Evolutionary conservation across 1,140 invertebrate species (phyloP).

Genomic region (Yoshiicerus persimilis): DNA sequence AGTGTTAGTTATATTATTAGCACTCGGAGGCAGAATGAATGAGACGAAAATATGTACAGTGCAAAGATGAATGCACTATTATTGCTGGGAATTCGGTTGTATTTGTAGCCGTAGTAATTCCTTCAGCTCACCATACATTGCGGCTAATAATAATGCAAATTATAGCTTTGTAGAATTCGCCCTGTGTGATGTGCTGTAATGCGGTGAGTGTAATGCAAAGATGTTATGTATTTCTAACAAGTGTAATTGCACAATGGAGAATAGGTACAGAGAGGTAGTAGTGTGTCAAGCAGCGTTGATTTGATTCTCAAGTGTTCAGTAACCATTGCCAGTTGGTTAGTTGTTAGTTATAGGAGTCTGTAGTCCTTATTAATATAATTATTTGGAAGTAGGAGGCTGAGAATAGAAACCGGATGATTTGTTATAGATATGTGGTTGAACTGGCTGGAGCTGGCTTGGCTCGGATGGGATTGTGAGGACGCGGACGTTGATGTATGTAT

Average conservation of each 20-base stretch:
- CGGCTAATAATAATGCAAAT: neutral
- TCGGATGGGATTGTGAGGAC: too few species aligned
- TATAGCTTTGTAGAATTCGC: too few species aligned
- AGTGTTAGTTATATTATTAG: neutral
- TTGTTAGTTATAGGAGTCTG: too few species aligned
- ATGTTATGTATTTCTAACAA: neutral
- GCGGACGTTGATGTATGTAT: neutral
- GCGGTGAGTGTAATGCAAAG: neutral
- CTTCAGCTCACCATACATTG: neutral
- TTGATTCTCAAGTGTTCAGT: neutral
- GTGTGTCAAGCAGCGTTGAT: neutral
- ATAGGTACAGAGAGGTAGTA: neutral
- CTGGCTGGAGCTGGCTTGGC: neutral
- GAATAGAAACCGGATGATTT: neutral
- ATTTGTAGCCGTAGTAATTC: neutral
- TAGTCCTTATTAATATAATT: neutral
- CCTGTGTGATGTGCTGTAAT: neutral
- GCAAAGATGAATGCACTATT: neutral
- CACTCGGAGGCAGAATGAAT: neutral
- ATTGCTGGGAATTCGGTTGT: neutral
- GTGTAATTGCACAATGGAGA: neutral
- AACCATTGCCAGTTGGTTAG: neutral
- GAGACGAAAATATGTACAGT: neutral
- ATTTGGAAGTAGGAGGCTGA: neutral
- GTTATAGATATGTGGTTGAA: neutral